Evolutionary conservation across 1,140 invertebrate genomes (phyloP), one percentile per base, ranked within the genome.

Genomic region (Orussus abietinus): DNA sequence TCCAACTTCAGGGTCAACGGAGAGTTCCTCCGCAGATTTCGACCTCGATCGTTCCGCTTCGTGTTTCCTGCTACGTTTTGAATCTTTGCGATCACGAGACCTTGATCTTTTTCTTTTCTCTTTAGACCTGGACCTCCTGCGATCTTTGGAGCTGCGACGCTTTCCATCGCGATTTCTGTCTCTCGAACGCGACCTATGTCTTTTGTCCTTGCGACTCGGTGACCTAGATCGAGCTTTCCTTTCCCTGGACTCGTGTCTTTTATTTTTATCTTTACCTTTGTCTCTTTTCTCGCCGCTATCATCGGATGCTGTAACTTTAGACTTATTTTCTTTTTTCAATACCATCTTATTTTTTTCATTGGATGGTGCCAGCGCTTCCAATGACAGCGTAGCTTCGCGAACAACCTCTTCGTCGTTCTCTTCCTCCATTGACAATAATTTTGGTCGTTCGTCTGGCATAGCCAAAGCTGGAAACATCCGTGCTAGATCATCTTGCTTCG

Each of bases 391-490:
- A 28, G 89, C 84, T 63, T 88, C 83, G 55, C 85, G 82, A 11
- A 90, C 82, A 29, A 85, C 72, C 48, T 77, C 68, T 40, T 77
- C 71, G 57, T 71, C 65, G 41, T 59, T 67, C 22, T 58, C 42
- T 1, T 39, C 43, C 14, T 50, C 54, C 22, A 40, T 45, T 5
- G 32, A 10, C 4, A 15, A 2, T 33, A 57, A 57, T 31, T 65
- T 76, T 38, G 72, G 75, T 26, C 78, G 79, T 48, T 93, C 83
- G 78, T 98, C 93, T 5, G 94, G 89, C 32, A 97, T 74, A 0
- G 92, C 90, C 18, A 98, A 70, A 13, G 84, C 90, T 28, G 93
- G 93, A 74, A 92, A 92, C 57, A 90, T 83, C 42, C 77, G 72
- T 37, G 83, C 80, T 31, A 91, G 72, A 14, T 68, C 66, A 62